Percentiles rank a stretch among this genome's conserved stretches.
Evolutionary conservation across 2,113 vertebrate species (phyloP).

Genomic region (Cygnus atratus): DNA sequence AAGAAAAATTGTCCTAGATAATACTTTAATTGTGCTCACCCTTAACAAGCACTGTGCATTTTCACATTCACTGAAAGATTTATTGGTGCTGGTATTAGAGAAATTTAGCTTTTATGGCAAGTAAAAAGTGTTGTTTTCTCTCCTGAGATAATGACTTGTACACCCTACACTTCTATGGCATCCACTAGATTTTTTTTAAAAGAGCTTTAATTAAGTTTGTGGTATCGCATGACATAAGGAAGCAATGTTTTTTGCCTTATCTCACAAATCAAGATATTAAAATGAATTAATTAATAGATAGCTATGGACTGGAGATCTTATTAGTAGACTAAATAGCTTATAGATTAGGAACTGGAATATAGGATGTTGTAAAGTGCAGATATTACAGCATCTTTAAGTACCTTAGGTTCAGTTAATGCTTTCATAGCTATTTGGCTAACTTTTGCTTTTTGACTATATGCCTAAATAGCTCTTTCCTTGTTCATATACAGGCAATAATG

Average conservation of each 20-base stretch:
- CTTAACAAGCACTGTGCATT: conserved; percentile 12
- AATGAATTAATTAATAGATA: conserved; percentile 6
- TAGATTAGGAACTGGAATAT: neutral
- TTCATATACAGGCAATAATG: neutral
- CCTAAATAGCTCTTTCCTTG: neutral
- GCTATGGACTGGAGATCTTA: neutral
- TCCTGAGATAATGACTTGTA: conserved; percentile 14
- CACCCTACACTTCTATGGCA: conserved; percentile 13
- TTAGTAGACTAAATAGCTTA: neutral
- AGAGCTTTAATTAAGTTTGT: conserved; percentile 34
- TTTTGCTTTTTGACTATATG: neutral
- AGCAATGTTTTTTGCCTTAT: neutral
- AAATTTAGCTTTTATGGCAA: conserved; percentile 24
- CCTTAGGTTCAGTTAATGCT: neutral
- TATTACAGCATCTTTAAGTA: neutral
- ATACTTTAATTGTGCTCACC: neutral
- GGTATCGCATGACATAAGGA: neutral
- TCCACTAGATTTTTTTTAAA: neutral
- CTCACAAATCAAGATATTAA: conserved; percentile 27
- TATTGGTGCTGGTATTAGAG: neutral
- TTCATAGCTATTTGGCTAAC: neutral
- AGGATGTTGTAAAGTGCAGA: neutral
- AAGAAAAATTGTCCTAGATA: neutral
- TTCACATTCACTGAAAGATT: conserved; percentile 19
- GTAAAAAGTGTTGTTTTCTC: conserved; percentile 19